Evolutionary conservation across 2,797 vertebrate species (phyloP), one percentile per base, ranked within the genome.

Genomic region (Diceros bicornis): DNA sequence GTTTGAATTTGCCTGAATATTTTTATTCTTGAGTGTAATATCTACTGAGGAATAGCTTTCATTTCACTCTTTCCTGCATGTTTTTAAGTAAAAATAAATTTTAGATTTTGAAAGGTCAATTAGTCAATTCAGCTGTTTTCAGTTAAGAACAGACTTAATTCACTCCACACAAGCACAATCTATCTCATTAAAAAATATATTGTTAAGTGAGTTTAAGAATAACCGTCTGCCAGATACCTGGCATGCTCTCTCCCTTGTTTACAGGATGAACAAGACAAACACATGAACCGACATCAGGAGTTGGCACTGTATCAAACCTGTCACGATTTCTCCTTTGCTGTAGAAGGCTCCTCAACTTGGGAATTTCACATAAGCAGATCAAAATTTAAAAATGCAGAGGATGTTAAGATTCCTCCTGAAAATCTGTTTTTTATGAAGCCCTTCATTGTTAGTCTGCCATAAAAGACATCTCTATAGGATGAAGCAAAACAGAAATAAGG

Each of bases 31-130:
- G 7, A n/a, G 29, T 59, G 3, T 89, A 61, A 25, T 71, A 72
- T 44, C 61, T 88, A n/a, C 57, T 81, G 52, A 66, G 14, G 10
- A 72, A n/a, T 75, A 27, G 25, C 72, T 50, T 88, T 47, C 23
- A 72, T 92, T 87, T 94, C n/a, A 81, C 7, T 93, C 17, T 81
- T 88, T 81, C 27, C 37, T 84, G 17, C 44, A 21, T 91, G 14
- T 69, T 77, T 75, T 52, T 93, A 62, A 79, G n/a, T 84, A 44
- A 94, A 93, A 82, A 79, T 81, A 59, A 61, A 66, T 29, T 86
- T 87, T 71, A 68, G 9, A 68, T 59, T 97, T 92, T 92, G 84
- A 68, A 87, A 95, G 41, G 25, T 72, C 85, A 92, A 1, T 91
- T 81, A 92, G 41, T 72, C 32, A 72, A 18, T 69, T 55, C 14